These are phyloP conservation scores for Odocoileus virginianus DNA, from an alignment of 2,113 vertebrate species.

Conservation along the genomic window DNA sequence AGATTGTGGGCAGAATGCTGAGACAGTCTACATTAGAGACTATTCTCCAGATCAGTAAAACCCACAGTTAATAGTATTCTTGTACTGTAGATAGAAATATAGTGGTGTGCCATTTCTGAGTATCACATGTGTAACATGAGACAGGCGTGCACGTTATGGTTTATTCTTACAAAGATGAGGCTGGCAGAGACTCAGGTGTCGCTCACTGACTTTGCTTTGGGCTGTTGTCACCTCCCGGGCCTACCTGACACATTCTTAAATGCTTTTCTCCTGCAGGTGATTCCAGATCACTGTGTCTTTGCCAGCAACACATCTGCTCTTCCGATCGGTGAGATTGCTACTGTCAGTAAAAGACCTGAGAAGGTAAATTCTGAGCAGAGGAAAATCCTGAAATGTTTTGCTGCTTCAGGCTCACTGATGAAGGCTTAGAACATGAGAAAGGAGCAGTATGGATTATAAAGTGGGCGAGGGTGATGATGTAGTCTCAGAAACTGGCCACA, in stretches of 20 bases:
- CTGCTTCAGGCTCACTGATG: not conserved
- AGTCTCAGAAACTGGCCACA: not conserved
- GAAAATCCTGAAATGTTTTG: not conserved
- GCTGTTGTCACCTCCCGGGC: not conserved
- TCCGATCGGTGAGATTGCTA: slow-evolving; percentile 92
- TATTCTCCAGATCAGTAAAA: not conserved
- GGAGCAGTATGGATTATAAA: not conserved
- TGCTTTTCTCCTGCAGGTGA: slow-evolving; percentile 79
- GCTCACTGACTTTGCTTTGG: not conserved
- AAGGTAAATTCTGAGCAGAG: slow-evolving; percentile 84
- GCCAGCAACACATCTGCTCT: slow-evolving; percentile 97
- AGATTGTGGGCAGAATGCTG: not conserved
- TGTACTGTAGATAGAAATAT: not conserved
- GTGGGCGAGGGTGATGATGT: not conserved
- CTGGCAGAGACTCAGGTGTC: not conserved
- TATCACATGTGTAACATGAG: not conserved
- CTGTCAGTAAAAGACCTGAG: slow-evolving; percentile 94
- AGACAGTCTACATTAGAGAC: not conserved
- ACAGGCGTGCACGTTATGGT: not conserved
- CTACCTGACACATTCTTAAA: not conserved
- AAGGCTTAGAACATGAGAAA: not conserved
- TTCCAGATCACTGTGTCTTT: slow-evolving; percentile 91
- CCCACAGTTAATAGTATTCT: not conserved
- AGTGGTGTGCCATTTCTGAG: not conserved
- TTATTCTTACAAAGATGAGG: not conserved